These are phyloP conservation scores for Cyanoderma ruficeps DNA, from an alignment of 2,113 vertebrate genomes.

Conservation along the genomic window DNA sequence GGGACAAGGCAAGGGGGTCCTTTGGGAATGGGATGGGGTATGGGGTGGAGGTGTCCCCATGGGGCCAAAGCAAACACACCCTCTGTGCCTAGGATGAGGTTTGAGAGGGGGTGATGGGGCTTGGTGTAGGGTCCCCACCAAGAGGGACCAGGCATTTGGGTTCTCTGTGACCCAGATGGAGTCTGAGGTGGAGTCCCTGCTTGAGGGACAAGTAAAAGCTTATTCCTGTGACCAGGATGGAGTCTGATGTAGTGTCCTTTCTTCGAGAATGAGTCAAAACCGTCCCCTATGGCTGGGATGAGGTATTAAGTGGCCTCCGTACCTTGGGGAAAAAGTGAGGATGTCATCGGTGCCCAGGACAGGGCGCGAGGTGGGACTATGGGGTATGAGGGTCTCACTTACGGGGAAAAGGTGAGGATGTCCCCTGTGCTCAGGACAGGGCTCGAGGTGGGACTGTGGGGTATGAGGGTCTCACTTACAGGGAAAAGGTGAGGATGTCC, in stretches of 20 bases:
- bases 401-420: too few species aligned
- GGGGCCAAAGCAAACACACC: background rate
- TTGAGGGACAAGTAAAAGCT: background rate
- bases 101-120: background rate
- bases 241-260: background rate
- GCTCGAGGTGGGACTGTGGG: rapidly evolving
- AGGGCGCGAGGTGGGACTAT: too few species aligned
- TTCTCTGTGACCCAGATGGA: background rate
- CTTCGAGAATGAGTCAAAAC: background rate
- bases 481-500: background rate
- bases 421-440: background rate
- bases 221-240: background rate
- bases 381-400: too few species aligned
- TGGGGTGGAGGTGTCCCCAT: background rate
- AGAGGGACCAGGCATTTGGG: background rate
- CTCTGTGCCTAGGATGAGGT: background rate
- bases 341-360: too few species aligned
- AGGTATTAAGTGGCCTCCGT: background rate
- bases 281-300: background rate
- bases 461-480: background rate
- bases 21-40: background rate
- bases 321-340: background rate
- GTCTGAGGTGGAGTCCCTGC: background rate
- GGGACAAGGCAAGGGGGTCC: background rate
- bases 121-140: background rate